Conservation (phyloP, 2,797 vertebrate species). For the Coracias cyanogaster region DNA sequence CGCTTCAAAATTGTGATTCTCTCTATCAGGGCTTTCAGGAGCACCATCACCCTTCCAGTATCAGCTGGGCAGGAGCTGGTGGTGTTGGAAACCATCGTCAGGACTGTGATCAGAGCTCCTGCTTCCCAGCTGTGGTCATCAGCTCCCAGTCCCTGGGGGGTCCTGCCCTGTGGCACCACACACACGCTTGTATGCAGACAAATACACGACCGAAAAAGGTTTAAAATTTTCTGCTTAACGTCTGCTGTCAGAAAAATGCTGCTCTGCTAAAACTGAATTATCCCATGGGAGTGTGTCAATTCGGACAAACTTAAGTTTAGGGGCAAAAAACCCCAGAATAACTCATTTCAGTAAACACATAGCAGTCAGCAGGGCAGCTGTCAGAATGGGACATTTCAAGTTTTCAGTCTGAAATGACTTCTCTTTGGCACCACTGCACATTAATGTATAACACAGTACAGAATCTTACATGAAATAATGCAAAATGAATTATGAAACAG, state of each 20-base stretch:
- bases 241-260: conserved; percentile 16
- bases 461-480: background rate
- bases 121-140: background rate
- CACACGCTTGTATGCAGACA: background rate
- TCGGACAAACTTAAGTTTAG: background rate
- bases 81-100: background rate
- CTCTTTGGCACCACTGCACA: background rate
- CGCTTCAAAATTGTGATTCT: background rate
- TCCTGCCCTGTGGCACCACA: background rate
- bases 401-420: conserved; percentile 28
- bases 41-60: background rate
- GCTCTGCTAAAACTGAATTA: background rate
- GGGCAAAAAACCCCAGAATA: background rate
- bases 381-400: conserved; percentile 30
- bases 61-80: rapidly evolving
- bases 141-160: background rate
- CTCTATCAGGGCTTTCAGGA: background rate
- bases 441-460: background rate
- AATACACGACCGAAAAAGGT: background rate
- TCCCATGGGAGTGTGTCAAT: background rate
- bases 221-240: background rate
- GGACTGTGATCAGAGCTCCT: background rate
- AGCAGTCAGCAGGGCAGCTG: conserved; percentile 30
- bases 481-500: background rate
- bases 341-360: conserved; percentile 25